phyloP scores from a whole-genome alignment of 2,797 vertebrate species.

The Mormyrops attenuatus region DNA sequence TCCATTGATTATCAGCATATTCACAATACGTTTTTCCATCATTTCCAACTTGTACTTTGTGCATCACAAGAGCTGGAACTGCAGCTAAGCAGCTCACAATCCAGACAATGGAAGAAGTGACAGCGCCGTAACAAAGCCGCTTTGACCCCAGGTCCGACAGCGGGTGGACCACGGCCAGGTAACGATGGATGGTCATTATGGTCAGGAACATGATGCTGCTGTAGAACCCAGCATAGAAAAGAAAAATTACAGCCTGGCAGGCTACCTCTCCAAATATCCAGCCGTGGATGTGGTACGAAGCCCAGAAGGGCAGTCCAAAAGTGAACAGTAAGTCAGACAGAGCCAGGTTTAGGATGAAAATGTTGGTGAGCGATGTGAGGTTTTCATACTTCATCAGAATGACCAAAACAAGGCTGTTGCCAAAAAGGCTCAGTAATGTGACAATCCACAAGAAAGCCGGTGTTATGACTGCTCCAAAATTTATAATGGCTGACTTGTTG shows the following conservation, averaged over 20 bases:
- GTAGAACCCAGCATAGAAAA: slow-evolving; percentile 80
- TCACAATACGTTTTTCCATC: slow-evolving; percentile 40
- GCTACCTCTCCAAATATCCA: slow-evolving; percentile 71
- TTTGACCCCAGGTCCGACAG: slow-evolving; percentile 62
- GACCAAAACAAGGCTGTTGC: slow-evolving; percentile 76
- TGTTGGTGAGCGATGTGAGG: slow-evolving; percentile 74
- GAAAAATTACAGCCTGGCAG: slow-evolving; percentile 69
- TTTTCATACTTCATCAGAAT: slow-evolving; percentile 79
- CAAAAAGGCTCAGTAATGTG: slow-evolving; percentile 72
- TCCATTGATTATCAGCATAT: slow-evolving; percentile 44
- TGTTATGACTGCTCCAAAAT: slow-evolving; percentile 50
- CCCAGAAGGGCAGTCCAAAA: slow-evolving; percentile 76
- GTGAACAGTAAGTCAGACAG: slow-evolving; percentile 82
- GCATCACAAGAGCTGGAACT: slow-evolving; percentile 60
- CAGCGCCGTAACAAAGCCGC: slow-evolving; percentile 42
- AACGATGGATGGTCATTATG: slow-evolving; percentile 79
- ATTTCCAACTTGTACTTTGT: slow-evolving; percentile 11
- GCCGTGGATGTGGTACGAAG: slow-evolving; percentile 50
- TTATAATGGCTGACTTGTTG: slow-evolving; percentile 33
- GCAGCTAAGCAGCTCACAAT: slow-evolving; percentile 58
- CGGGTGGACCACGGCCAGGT: slow-evolving; percentile 73
- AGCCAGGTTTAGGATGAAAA: slow-evolving; percentile 83
- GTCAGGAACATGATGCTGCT: slow-evolving; percentile 81
- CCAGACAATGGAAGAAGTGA: slow-evolving; percentile 65
- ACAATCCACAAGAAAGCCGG: slow-evolving; percentile 64